Conservation (phyloP, 1,140 invertebrate species). For the Caerostris darwini region DNA sequence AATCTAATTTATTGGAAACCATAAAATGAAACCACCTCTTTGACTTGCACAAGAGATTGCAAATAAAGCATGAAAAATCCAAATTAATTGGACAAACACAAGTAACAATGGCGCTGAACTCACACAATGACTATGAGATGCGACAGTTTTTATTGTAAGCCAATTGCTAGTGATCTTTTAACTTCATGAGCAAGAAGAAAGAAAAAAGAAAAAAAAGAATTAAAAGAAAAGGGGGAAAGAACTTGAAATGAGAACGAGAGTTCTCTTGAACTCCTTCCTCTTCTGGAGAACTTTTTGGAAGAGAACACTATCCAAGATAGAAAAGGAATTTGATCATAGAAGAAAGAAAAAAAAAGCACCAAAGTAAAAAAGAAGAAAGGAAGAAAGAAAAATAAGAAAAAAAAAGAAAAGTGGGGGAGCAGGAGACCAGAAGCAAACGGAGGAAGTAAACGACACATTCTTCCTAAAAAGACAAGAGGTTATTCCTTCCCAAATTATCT, state of each 20-base stretch:
- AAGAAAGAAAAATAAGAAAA: not conserved
- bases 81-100: slow-evolving; percentile 3
- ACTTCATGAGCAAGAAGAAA: too few species aligned
- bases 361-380: not conserved
- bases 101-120: not conserved
- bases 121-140: not conserved
- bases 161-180: not conserved
- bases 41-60: too few species aligned
- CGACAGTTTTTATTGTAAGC: not conserved
- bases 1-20: slow-evolving; percentile 16
- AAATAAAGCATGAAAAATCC: not conserved
- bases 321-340: not conserved
- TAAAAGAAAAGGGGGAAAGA: not conserved
- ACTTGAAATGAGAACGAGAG: not conserved
- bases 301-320: not conserved
- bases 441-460: slow-evolving; percentile 13
- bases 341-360: not conserved
- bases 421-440: not conserved
- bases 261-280: not conserved
- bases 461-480: slow-evolving; percentile 47
- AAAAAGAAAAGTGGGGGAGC: not conserved
- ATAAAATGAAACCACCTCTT: slow-evolving; percentile 9
- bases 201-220: too few species aligned
- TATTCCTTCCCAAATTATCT: slow-evolving; percentile 54
- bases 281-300: not conserved